Conservation (phyloP, 2,797 vertebrate genomes). For the Enteromius paludinosus region DNA sequence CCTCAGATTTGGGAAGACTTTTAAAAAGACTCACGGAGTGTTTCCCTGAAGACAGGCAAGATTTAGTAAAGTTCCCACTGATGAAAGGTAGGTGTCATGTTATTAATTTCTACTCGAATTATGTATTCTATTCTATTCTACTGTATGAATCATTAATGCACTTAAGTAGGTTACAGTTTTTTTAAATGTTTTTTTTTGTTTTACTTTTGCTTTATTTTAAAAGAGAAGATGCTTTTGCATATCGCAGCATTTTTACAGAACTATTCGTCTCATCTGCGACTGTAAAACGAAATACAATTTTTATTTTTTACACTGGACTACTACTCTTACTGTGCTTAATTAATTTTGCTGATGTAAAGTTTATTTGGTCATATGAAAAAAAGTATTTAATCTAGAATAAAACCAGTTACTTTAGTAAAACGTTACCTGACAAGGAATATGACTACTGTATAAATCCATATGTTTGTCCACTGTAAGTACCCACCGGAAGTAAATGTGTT, state of each 20-base stretch:
- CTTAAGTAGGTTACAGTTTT: background rate
- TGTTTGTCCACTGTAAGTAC: background rate
- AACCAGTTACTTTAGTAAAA: background rate
- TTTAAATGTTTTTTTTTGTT: no score
- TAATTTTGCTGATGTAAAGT: background rate
- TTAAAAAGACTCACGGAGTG: constrained; percentile 88
- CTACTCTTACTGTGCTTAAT: background rate
- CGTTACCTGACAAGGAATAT: background rate
- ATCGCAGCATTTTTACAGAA: background rate
- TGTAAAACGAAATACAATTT: background rate
- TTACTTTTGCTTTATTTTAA: background rate
- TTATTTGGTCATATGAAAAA: background rate
- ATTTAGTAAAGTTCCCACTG: constrained; percentile 85
- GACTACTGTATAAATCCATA: background rate
- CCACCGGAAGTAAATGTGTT: background rate
- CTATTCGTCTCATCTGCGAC: background rate
- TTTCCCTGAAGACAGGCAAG: constrained; percentile 89
- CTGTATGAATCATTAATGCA: background rate
- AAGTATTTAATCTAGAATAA: background rate
- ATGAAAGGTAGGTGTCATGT: constrained; percentile 83
- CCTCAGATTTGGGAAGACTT: constrained; percentile 88
- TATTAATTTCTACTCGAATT: background rate
- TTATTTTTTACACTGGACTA: background rate
- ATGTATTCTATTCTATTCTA: background rate
- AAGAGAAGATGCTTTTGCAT: background rate